Percentiles rank a stretch among this genome's conserved stretches.
Evolutionary conservation across 2,888 invertebrate species (phyloP).

Genomic region (Drosophila aldrichi): DNA sequence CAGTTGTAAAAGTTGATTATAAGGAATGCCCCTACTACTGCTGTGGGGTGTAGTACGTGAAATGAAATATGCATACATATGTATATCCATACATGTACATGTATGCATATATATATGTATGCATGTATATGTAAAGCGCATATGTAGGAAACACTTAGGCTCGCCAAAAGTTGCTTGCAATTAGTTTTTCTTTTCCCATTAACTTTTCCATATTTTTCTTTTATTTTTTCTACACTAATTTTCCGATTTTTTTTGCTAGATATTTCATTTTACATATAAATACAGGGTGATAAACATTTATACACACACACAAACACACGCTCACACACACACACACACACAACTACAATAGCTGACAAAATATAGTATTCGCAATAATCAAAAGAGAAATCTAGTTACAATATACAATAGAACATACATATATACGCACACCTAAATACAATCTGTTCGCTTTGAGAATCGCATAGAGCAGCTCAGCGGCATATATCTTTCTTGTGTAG

Average conservation of each 20-base stretch:
- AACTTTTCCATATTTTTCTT: conserved; percentile 24
- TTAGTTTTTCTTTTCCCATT: conserved; percentile 26
- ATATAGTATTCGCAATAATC: conserved; percentile 54
- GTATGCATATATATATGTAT: conserved; percentile 3
- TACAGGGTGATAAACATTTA: conserved; percentile 55
- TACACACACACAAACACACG: conserved; percentile 7
- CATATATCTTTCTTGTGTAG: conserved; percentile 35
- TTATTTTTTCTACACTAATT: conserved; percentile 17
- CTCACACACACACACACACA: conserved; percentile 12
- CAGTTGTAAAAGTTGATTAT: conserved; percentile 55
- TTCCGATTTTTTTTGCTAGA: conserved; percentile 35
- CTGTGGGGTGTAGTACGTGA: conserved; percentile 17
- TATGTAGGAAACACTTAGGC: conserved; percentile 73
- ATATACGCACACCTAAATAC: conserved; percentile 22
- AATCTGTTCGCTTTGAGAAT: conserved; percentile 32
- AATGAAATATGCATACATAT: conserved; percentile 7
- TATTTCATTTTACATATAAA: conserved; percentile 13
- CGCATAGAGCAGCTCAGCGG: conserved; percentile 27
- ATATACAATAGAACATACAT: conserved; percentile 8
- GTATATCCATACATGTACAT: neutral
- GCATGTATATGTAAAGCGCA: conserved; percentile 55
- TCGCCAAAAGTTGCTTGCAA: conserved; percentile 70
- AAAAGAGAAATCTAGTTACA: conserved; percentile 10
- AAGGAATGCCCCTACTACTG: conserved; percentile 34
- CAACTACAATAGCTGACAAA: conserved; percentile 34